Evolutionary conservation across 2,888 invertebrate species (phyloP).

Genomic region (Drosophila limbata): DNA sequence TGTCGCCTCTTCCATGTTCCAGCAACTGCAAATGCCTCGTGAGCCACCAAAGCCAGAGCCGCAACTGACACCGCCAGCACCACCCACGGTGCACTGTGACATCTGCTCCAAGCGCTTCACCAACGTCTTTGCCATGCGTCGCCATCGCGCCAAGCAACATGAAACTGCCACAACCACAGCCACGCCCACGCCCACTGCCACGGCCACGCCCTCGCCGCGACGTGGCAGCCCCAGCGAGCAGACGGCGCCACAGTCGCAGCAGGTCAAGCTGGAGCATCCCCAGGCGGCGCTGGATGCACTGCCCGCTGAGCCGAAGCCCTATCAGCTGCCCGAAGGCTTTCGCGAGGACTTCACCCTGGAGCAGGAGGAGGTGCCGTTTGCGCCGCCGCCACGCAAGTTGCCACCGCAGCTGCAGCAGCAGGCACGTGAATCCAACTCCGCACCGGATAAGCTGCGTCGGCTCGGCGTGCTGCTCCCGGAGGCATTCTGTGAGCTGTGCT

Average conservation of each 20-base stretch:
- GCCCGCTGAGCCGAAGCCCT: conserved; percentile 54
- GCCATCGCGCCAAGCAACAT: conserved; percentile 90
- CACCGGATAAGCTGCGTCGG: conserved; percentile 90
- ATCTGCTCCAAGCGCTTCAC: conserved; percentile 91
- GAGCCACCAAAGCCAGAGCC: conserved; percentile 53
- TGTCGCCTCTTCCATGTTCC: conserved; percentile 66
- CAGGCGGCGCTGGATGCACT: conserved; percentile 14
- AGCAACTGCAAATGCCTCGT: conserved; percentile 58
- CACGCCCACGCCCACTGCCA: conserved; percentile 21
- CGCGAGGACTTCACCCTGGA: conserved; percentile 85
- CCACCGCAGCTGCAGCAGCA: conserved; percentile 88
- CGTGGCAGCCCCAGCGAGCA: conserved; percentile 56
- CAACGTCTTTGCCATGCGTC: conserved; percentile 90
- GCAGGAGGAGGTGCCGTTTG: conserved; percentile 85
- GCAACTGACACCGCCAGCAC: conserved; percentile 57
- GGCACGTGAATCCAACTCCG: conserved; percentile 90
- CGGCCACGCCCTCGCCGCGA: conserved; percentile 46
- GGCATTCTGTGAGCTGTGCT: conserved; percentile 97
- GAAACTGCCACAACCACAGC: conserved; percentile 79
- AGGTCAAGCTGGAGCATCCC: conserved; percentile 55
- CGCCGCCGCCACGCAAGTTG: conserved; percentile 87
- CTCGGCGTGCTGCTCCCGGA: conserved; percentile 94
- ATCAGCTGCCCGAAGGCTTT: conserved; percentile 85
- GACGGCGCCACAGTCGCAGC: conserved; percentile 22
- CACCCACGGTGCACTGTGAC: conserved; percentile 87